Conservation (phyloP, 2,888 invertebrate species). For the Pammene aurita region DNA sequence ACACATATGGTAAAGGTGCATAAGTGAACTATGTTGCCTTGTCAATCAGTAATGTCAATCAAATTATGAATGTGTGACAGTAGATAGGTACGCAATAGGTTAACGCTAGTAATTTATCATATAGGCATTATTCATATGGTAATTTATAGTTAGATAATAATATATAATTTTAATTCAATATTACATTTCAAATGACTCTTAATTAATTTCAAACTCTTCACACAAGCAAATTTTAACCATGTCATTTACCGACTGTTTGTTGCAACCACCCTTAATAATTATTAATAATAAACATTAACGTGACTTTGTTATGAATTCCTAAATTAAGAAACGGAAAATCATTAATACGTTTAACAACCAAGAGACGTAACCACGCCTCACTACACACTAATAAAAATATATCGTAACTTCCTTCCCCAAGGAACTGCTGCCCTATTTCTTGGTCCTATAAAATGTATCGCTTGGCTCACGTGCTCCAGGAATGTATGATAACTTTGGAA, state of each 20-base stretch:
- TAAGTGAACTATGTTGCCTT: neutral
- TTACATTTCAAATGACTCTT: too few species aligned
- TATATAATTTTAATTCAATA: too few species aligned
- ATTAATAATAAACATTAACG: too few species aligned
- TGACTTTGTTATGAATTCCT: too few species aligned
- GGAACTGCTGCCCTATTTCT: slow-evolving; percentile 35
- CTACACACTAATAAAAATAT: slow-evolving; percentile 16
- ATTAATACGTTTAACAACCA: slow-evolving; percentile 3
- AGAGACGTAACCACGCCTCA: neutral
- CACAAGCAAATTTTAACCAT: neutral
- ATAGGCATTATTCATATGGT: too few species aligned
- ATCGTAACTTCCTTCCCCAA: slow-evolving; percentile 26
- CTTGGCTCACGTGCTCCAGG: neutral
- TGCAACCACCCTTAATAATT: too few species aligned
- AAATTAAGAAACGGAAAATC: neutral
- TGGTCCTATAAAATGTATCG: slow-evolving; percentile 31
- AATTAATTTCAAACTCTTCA: too few species aligned
- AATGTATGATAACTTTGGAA: neutral
- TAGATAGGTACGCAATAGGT: slow-evolving; percentile 1
- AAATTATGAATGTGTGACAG: neutral
- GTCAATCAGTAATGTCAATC: slow-evolving; percentile 7
- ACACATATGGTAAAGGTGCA: neutral
- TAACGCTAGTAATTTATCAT: neutral
- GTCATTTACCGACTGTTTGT: too few species aligned
- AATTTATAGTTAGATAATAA: too few species aligned